Conservation (phyloP, 2,888 invertebrate genomes). For the Tyria jacobaeae region DNA sequence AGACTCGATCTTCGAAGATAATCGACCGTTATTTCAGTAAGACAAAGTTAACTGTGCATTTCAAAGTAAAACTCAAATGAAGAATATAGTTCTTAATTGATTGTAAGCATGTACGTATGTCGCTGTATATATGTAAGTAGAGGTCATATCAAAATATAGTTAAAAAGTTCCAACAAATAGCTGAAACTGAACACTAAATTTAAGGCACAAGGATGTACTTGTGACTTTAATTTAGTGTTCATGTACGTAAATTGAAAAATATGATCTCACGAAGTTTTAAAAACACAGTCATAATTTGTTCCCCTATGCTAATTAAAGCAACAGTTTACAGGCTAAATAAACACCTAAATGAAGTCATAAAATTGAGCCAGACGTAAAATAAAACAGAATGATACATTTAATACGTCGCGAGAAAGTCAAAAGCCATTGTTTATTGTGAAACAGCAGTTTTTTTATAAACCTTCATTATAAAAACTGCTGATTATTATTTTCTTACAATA, state of each 20-base stretch:
- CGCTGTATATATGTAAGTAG: too few species aligned
- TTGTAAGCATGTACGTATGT: too few species aligned
- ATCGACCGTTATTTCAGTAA: too few species aligned
- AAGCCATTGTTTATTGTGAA: background rate
- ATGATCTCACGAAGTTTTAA: background rate
- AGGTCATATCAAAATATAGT: too few species aligned
- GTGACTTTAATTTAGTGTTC: too few species aligned
- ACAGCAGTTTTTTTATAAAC: background rate
- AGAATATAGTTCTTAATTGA: too few species aligned
- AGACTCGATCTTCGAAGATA: too few species aligned
- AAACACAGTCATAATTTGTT: background rate
- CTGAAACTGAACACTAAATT: too few species aligned
- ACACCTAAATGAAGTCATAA: background rate
- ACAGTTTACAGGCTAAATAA: background rate
- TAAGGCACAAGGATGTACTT: too few species aligned
- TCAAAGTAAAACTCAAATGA: too few species aligned
- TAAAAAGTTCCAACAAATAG: too few species aligned
- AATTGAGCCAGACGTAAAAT: background rate
- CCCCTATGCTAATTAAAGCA: background rate
- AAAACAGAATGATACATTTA: background rate
- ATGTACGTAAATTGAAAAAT: background rate
- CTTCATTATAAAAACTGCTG: constrained; percentile 29
- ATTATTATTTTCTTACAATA: constrained; percentile 33
- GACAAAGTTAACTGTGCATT: too few species aligned
- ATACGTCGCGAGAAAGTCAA: background rate